Percentiles rank a stretch among this genome's conserved stretches.
Conservation (phyloP, 2,113 vertebrate genomes). For the Aythya baeri region DNA sequence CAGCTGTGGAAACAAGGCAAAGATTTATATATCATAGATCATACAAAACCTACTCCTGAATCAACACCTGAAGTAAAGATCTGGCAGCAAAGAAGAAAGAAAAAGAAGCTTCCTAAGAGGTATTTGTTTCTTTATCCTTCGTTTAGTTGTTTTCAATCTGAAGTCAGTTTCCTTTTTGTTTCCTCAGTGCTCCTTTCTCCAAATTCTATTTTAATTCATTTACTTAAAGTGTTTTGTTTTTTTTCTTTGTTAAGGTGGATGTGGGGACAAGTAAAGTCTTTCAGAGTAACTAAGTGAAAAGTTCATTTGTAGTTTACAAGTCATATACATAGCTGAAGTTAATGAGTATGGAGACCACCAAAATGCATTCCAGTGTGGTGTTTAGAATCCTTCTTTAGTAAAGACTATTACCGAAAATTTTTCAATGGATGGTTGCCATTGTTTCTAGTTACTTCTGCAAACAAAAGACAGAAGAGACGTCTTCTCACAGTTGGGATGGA, state of each 20-base stretch:
- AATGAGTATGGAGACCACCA: not conserved
- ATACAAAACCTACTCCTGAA: constrained; percentile 89
- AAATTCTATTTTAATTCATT: not conserved
- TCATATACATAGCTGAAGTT: not conserved
- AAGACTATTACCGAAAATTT: not conserved
- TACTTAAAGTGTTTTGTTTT: not conserved
- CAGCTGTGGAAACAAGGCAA: constrained; percentile 93
- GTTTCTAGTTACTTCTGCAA: not conserved
- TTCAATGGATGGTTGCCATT: not conserved
- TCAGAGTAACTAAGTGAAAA: not conserved
- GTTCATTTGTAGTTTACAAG: not conserved
- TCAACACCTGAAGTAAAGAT: constrained; percentile 89
- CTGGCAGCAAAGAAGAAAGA: constrained; percentile 87
- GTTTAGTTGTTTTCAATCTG: not conserved
- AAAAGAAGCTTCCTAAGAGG: constrained; percentile 77
- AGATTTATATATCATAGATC: constrained; percentile 89
- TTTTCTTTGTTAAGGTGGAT: not conserved
- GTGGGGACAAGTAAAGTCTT: not conserved
- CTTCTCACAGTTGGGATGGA: not conserved
- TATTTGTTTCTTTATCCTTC: constrained; percentile 53
- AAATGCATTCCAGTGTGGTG: not conserved
- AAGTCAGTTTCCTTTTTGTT: not conserved
- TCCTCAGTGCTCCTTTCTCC: not conserved
- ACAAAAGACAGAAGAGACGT: not conserved
- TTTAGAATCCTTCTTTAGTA: not conserved